Percentiles rank a stretch among this genome's conserved stretches.
Evolutionary conservation across 53 echinoderm and acorn worm species (phyloP).

Genomic region (Holothuria scabra): DNA sequence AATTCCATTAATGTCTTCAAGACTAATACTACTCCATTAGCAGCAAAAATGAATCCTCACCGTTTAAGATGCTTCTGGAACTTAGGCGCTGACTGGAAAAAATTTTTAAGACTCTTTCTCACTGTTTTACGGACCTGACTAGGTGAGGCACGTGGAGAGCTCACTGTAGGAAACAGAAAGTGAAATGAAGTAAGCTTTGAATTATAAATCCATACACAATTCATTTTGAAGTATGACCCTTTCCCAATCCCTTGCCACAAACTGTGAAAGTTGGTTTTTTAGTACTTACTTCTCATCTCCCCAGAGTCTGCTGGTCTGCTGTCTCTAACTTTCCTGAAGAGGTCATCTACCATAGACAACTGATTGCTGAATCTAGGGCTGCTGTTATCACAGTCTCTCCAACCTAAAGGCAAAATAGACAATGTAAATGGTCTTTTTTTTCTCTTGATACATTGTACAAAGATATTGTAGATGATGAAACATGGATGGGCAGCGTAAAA

Average conservation of each 20-base stretch:
- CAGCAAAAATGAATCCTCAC: constrained; percentile 47
- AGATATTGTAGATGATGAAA: no score
- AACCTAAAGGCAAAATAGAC: constrained; percentile 58
- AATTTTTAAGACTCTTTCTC: constrained; percentile 95
- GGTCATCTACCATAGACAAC: constrained; percentile 86
- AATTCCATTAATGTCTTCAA: neutral
- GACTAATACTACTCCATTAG: no score
- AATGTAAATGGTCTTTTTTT: neutral
- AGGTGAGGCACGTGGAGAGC: constrained; percentile 93
- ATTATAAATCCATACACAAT: no score
- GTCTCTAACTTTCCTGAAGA: constrained; percentile 86
- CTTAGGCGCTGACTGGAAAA: constrained; percentile 99
- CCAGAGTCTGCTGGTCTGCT: constrained; percentile 83
- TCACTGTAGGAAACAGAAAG: constrained; percentile 62
- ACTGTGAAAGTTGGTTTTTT: neutral
- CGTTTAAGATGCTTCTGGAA: constrained; percentile 94
- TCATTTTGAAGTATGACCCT: no score
- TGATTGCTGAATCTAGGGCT: constrained; percentile 82
- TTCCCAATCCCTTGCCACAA: neutral
- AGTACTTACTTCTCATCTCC: constrained; percentile 94
- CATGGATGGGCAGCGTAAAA: no score
- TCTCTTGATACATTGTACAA: no score
- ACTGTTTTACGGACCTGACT: constrained; percentile 95
- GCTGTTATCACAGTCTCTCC: constrained; percentile 89
- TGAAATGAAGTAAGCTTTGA: no score